A percentile compares a stretch with the other conserved stretches of the same genome.
These are phyloP conservation scores for Hassar affinis DNA, from an alignment of 2,113 vertebrate genomes.

Conservation along the genomic window DNA sequence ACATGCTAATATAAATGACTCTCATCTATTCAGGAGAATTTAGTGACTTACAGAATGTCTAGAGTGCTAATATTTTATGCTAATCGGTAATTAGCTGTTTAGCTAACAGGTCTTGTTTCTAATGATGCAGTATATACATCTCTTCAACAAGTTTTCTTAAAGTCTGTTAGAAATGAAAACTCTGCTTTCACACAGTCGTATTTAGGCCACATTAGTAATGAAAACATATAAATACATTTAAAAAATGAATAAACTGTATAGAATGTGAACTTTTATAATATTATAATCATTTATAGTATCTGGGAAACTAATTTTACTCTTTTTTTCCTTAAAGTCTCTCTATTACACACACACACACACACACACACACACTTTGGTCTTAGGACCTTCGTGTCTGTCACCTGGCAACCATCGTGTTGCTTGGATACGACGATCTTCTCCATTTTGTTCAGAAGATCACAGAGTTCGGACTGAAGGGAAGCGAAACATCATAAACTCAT, in stretches of 20 bases:
- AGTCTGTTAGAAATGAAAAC: not conserved
- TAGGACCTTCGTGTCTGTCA: slow-evolving; percentile 70
- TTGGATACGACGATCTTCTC: slow-evolving; percentile 69
- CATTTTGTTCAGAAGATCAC: slow-evolving; percentile 62
- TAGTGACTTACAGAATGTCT: not conserved
- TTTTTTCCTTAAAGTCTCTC: not conserved
- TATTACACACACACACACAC: slow-evolving; percentile 22
- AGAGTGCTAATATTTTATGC: not conserved
- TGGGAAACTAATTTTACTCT: not conserved
- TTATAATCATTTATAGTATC: no score
- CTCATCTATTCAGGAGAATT: no score
- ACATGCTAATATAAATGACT: not conserved
- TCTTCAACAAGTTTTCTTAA: not conserved
- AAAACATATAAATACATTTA: no score
- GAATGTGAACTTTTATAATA: no score
- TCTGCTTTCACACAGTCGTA: not conserved
- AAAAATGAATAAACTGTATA: not conserved
- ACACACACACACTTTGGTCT: slow-evolving; percentile 57
- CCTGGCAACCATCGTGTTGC: slow-evolving; percentile 77
- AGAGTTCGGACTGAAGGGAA: slow-evolving; percentile 52
- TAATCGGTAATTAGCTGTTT: not conserved
- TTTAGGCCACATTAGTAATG: not conserved
- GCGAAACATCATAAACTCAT: not conserved
- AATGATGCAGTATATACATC: not conserved
- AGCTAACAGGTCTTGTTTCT: not conserved